Evolutionary conservation across 1,140 invertebrate species (phyloP).

Genomic region (Hirudo medicinalis): DNA sequence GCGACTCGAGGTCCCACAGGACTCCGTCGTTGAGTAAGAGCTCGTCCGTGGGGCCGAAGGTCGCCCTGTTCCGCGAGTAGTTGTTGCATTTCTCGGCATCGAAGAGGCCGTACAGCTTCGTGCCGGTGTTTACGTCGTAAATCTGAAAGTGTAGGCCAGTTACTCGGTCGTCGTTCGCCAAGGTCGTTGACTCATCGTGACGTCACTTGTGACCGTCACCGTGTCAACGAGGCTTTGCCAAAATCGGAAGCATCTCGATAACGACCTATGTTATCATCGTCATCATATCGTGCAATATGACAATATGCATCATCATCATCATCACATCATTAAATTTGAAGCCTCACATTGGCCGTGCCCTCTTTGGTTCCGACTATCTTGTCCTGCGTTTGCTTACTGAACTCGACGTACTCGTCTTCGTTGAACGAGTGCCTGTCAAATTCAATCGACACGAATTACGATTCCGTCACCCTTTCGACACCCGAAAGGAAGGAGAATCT

Average conservation of each 20-base stretch:
- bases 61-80: slow-evolving; percentile 83
- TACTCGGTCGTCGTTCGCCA: background rate
- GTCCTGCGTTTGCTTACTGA: slow-evolving; percentile 72
- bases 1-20: slow-evolving; percentile 78
- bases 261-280: no score
- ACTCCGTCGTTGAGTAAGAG: slow-evolving; percentile 88
- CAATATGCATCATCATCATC: no score
- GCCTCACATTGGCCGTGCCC: slow-evolving; percentile 55
- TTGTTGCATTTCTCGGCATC: slow-evolving; percentile 67
- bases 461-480: no score
- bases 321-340: background rate
- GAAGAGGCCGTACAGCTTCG: slow-evolving; percentile 57
- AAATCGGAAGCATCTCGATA: no score
- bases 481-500: no score
- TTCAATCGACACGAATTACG: no score
- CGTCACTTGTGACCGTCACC: background rate
- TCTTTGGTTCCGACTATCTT: slow-evolving; percentile 58
- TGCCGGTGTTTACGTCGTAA: slow-evolving; percentile 74
- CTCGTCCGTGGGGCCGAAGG: slow-evolving; percentile 83
- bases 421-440: slow-evolving; percentile 45
- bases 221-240: background rate
- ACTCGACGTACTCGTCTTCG: slow-evolving; percentile 77
- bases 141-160: slow-evolving; percentile 48
- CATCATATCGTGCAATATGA: no score
- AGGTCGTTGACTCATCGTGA: no score